Evolutionary conservation across 1,140 invertebrate species (phyloP).

Genomic region (Apis laboriosa): DNA sequence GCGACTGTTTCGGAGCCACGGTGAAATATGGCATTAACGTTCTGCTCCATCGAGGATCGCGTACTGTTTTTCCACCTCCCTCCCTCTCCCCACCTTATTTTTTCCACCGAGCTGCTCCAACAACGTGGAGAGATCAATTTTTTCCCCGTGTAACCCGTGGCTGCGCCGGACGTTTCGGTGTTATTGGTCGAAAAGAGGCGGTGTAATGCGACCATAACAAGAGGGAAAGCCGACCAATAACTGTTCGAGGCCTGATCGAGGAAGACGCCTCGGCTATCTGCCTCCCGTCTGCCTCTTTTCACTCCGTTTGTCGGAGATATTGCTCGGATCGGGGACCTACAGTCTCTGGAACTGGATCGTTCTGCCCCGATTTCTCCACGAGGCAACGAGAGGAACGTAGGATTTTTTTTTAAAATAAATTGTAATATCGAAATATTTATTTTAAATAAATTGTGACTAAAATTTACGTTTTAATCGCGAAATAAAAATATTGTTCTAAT

Average conservation of each 20-base stretch:
- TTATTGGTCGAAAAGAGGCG: constrained; percentile 28
- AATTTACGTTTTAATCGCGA: too few species aligned
- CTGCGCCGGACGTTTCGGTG: constrained; percentile 29
- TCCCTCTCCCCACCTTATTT: neutral
- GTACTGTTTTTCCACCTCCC: neutral
- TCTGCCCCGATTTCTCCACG: neutral
- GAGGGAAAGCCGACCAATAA: constrained; percentile 3
- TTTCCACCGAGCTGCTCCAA: too few species aligned
- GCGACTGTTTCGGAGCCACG: constrained; percentile 55
- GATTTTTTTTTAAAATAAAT: too few species aligned
- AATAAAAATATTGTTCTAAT: too few species aligned
- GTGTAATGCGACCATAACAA: constrained; percentile 30
- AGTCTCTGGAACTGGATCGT: neutral
- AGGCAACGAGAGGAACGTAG: too few species aligned
- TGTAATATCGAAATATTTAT: too few species aligned
- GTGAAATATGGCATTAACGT: constrained; percentile 65
- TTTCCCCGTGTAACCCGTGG: neutral
- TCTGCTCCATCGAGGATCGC: constrained; percentile 24
- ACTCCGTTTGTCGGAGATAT: constrained; percentile 13
- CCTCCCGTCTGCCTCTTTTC: neutral
- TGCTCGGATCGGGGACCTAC: neutral
- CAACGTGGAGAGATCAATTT: constrained; percentile 41
- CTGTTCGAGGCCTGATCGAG: neutral
- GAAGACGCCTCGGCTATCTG: neutral
- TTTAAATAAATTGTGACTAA: too few species aligned